phyloP scores from a whole-genome alignment of 1,140 invertebrate genomes.

The Acyrthosiphon pisum region DNA sequence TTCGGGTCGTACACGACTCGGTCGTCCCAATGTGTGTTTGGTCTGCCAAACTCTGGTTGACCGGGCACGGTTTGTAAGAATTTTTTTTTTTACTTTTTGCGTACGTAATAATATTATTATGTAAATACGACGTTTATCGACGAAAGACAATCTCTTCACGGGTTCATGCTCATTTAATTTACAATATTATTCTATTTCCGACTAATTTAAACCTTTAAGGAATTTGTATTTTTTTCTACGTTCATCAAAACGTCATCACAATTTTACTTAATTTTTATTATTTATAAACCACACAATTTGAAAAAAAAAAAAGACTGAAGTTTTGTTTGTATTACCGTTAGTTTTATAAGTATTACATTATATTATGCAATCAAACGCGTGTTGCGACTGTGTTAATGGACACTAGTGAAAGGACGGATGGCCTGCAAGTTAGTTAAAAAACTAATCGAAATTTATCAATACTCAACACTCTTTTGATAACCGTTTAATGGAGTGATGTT shows the following conservation, averaged over 20 bases:
- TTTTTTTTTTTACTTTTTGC: neutral
- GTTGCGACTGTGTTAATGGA: neutral
- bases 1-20: neutral
- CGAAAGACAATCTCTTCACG: neutral
- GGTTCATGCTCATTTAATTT: neutral
- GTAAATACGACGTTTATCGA: neutral
- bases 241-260: neutral
- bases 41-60: too few relatives aligned
- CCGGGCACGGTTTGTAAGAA: neutral
- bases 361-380: neutral
- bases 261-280: conserved; percentile 18
- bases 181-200: neutral
- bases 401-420: neutral
- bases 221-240: conserved; percentile 12
- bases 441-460: neutral
- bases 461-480: neutral
- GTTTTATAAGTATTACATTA: conserved; percentile 48
- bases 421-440: conserved; percentile 12
- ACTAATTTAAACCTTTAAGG: neutral
- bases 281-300: neutral
- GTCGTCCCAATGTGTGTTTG: neutral
- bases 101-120: neutral
- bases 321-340: conserved; percentile 52
- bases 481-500: conserved; percentile 8
- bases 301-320: conserved; percentile 47